phyloP scores from a whole-genome alignment of 2,113 vertebrate species.

The Chaetura pelagica region DNA sequence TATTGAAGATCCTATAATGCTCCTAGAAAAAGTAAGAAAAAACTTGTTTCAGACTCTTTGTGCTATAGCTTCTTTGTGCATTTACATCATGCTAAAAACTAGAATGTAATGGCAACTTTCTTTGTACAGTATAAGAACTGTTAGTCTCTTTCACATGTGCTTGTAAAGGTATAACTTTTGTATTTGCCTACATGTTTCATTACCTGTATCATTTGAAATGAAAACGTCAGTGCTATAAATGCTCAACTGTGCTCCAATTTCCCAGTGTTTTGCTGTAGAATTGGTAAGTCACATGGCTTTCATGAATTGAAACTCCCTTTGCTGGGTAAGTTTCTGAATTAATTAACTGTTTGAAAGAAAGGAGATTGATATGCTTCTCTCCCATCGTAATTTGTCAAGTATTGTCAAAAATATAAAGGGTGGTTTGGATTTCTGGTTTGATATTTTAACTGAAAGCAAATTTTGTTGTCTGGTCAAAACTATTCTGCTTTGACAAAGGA shows the following conservation, averaged over 20 bases:
- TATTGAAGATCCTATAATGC: not conserved
- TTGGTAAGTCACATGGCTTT: not conserved
- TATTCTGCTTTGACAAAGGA: not conserved
- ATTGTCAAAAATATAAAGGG: not conserved
- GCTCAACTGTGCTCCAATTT: not conserved
- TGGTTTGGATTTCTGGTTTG: not conserved
- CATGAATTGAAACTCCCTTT: not conserved
- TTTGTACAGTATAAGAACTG: not conserved
- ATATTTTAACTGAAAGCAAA: not conserved
- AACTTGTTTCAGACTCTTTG: not conserved
- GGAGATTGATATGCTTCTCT: not conserved
- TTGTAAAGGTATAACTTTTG: not conserved
- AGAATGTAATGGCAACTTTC: not conserved
- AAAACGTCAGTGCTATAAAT: not conserved
- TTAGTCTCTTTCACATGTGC: not conserved
- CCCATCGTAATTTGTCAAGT: not conserved
- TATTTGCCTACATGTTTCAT: rapidly evolving
- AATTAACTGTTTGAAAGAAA: not conserved
- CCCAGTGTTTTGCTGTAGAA: not conserved
- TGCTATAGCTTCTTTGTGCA: not conserved
- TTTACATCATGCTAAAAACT: not conserved
- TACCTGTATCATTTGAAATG: not conserved
- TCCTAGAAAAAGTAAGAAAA: not conserved
- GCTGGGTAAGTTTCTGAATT: not conserved
- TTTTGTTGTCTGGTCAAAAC: not conserved